A percentile compares a stretch with the other conserved stretches of the same genome.
phyloP scores from a whole-genome alignment of 2,113 vertebrate genomes.

The Orcinus orca region DNA sequence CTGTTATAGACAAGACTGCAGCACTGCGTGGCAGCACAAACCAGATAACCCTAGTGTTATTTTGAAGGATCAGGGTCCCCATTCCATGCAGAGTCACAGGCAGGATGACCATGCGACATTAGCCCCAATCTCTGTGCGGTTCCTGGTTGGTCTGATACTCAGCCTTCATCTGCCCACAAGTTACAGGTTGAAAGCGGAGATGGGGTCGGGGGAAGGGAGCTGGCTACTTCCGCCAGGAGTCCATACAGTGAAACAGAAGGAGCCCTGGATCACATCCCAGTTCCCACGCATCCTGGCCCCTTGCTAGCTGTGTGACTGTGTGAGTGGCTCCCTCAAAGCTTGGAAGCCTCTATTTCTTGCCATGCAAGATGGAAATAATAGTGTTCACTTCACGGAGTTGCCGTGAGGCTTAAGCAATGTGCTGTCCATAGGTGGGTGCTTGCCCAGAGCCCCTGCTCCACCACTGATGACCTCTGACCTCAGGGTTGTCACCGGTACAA shows the following conservation, averaged over 20 bases:
- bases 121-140: background rate
- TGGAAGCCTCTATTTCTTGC: background rate
- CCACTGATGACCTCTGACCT: background rate
- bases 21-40: background rate
- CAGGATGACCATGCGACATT: rapidly evolving
- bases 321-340: background rate
- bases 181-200: background rate
- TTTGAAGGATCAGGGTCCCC: background rate
- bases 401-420: background rate
- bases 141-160: background rate
- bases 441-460: background rate
- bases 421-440: background rate
- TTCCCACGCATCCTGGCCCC: background rate
- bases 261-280: background rate
- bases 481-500: background rate
- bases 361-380: background rate
- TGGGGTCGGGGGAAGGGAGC: background rate
- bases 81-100: background rate
- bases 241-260: background rate
- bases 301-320: background rate
- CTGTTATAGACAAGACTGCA: background rate
- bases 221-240: background rate
- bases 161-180: background rate
- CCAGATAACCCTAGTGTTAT: background rate
- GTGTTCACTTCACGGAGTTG: background rate